phyloP scores from a whole-genome alignment of 2,113 vertebrate genomes.

The Pygoscelis adeliae region DNA sequence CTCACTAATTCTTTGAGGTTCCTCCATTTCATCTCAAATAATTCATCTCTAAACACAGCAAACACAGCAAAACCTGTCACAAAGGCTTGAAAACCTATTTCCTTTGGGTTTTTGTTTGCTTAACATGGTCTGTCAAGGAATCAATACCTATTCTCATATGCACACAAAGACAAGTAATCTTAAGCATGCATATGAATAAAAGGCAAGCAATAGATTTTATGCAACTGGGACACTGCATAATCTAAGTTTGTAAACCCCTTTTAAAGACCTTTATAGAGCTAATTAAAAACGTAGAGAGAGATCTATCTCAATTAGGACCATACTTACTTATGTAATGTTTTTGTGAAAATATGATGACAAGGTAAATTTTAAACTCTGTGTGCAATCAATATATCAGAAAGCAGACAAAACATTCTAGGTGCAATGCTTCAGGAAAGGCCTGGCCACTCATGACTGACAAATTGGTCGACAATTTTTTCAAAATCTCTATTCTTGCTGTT shows the following conservation, averaged over 20 bases:
- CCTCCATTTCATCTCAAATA: neutral
- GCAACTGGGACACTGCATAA: conserved; percentile 16
- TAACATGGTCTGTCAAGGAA: conserved; percentile 22
- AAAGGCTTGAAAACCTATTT: conserved; percentile 45
- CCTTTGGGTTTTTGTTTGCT: conserved; percentile 44
- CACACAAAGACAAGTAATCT: conserved; percentile 30
- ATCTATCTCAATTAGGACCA: neutral
- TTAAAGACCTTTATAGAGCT: neutral
- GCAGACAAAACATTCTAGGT: neutral
- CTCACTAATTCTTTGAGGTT: neutral
- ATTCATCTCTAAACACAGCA: neutral
- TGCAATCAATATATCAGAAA: neutral
- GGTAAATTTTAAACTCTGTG: neutral
- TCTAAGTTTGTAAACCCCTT: neutral
- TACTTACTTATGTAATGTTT: neutral
- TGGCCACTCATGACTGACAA: neutral
- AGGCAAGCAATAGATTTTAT: conserved; percentile 23
- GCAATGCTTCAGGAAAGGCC: neutral
- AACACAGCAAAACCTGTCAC: conserved; percentile 10
- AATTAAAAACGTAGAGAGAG: conserved; percentile 11
- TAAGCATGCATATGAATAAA: conserved; percentile 40
- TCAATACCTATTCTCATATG: conserved; percentile 41
- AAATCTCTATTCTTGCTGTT: neutral
- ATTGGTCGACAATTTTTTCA: neutral
- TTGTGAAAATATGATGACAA: neutral